A percentile compares a stretch with the other conserved stretches of the same genome.
phyloP scores from a whole-genome alignment of 2,888 invertebrate genomes.

The Harpalus rubripes region DNA sequence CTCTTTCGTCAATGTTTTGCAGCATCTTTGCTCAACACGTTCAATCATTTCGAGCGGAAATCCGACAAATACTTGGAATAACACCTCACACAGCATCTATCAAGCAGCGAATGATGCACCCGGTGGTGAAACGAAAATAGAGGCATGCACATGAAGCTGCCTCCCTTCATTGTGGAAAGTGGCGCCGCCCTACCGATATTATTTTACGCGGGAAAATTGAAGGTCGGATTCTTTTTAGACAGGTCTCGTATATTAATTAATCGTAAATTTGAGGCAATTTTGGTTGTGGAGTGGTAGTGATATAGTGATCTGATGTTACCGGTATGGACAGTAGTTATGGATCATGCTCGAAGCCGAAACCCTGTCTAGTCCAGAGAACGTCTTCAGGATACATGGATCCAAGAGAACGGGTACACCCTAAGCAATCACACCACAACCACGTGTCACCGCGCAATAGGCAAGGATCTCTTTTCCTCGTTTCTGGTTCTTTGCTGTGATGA shows the following conservation, averaged over 20 bases:
- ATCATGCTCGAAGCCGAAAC: constrained; percentile 82
- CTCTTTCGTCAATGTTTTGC: no score
- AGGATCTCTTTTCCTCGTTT: constrained; percentile 67
- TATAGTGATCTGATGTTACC: constrained; percentile 14
- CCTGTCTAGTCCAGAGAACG: constrained; percentile 82
- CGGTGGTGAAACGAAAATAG: no score
- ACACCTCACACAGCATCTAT: no score
- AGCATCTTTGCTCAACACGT: no score
- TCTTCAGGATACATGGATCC: constrained; percentile 78
- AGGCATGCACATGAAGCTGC: no score
- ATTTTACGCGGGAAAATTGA: no score
- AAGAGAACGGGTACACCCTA: constrained; percentile 79
- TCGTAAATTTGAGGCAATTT: constrained; percentile 11
- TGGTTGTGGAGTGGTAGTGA: constrained; percentile 33
- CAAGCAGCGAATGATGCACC: no score
- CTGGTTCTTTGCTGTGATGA: constrained; percentile 42
- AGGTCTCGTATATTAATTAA: constrained; percentile 8
- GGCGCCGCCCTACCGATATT: no score
- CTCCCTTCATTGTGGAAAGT: no score
- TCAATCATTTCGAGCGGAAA: no score
- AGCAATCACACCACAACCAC: constrained; percentile 43
- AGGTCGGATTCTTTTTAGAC: no score
- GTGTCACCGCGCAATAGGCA: constrained; percentile 78
- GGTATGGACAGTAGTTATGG: constrained; percentile 78
- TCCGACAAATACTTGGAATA: no score